Conservation (phyloP, 2,113 vertebrate genomes). For the Forbesichthys papilliferus region DNA sequence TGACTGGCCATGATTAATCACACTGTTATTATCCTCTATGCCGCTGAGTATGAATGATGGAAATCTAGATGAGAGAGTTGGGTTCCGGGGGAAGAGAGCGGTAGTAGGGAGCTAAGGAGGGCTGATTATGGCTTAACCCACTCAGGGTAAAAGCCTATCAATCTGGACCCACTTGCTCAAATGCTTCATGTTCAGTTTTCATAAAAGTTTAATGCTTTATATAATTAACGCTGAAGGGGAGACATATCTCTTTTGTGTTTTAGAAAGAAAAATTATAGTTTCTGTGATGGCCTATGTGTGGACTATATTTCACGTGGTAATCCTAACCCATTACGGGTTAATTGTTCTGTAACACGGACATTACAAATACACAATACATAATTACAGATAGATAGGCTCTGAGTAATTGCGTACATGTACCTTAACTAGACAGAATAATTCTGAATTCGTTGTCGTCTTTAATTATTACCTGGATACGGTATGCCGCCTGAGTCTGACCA, state of each 20-base stretch:
- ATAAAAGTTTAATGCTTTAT: slow-evolving; percentile 61
- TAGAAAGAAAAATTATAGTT: slow-evolving; percentile 19
- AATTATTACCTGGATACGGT: not conserved
- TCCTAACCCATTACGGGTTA: too few species aligned
- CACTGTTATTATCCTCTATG: slow-evolving; percentile 29
- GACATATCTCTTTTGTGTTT: slow-evolving; percentile 37
- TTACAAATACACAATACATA: too few species aligned
- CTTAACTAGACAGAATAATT: too few species aligned
- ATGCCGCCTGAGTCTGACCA: slow-evolving; percentile 30
- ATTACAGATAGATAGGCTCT: too few species aligned
- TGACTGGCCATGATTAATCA: slow-evolving; percentile 55
- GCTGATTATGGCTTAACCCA: slow-evolving; percentile 60
- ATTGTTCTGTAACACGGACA: too few species aligned
- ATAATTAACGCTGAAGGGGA: slow-evolving; percentile 60
- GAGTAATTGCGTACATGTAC: too few species aligned
- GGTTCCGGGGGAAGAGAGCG: slow-evolving; percentile 10
- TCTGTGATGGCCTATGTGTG: not conserved
- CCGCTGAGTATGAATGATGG: slow-evolving; percentile 67
- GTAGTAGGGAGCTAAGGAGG: slow-evolving; percentile 18
- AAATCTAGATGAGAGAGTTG: slow-evolving; percentile 45
- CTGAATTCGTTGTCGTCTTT: not conserved
- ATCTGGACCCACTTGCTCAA: slow-evolving; percentile 68
- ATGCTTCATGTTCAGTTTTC: slow-evolving; percentile 63
- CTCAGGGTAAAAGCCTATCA: slow-evolving; percentile 67
- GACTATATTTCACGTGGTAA: not conserved